Conservation (phyloP, 2,888 invertebrate genomes). For the Synergus itoensis region DNA sequence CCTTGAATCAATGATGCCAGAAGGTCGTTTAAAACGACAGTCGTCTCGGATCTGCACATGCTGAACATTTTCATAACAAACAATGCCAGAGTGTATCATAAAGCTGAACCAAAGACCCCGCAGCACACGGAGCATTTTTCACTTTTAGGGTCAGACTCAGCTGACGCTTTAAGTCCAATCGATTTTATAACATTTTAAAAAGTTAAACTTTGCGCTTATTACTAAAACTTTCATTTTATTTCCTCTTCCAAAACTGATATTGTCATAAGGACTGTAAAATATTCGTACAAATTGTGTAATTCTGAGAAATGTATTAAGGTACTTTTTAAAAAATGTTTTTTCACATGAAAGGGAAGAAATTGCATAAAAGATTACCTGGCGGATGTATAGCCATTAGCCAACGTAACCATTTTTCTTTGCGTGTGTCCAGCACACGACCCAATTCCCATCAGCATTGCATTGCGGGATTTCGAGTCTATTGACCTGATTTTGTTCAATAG, state of each 20-base stretch:
- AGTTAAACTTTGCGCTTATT: too few species aligned
- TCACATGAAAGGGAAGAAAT: background rate
- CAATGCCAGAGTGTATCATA: slow-evolving; percentile 12
- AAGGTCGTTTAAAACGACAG: slow-evolving; percentile 34
- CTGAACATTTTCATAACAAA: slow-evolving; percentile 12
- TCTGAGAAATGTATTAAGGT: background rate
- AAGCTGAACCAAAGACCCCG: background rate
- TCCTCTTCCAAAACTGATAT: too few species aligned
- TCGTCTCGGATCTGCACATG: slow-evolving; percentile 24
- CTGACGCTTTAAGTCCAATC: background rate
- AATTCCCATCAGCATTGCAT: slow-evolving; percentile 60
- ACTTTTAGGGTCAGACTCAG: slow-evolving; percentile 14
- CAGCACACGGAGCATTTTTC: slow-evolving; percentile 6
- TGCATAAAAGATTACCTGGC: slow-evolving; percentile 51
- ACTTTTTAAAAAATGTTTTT: background rate
- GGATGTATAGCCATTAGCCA: slow-evolving; percentile 48
- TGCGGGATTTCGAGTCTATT: slow-evolving; percentile 54
- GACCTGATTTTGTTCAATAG: slow-evolving; percentile 65
- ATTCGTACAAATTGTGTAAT: background rate
- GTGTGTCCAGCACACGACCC: slow-evolving; percentile 71
- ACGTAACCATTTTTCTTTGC: slow-evolving; percentile 62
- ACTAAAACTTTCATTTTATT: too few species aligned
- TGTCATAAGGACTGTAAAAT: background rate
- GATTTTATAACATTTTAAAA: background rate
- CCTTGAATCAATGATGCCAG: slow-evolving; percentile 39